phyloP scores from a whole-genome alignment of 1,140 invertebrate genomes.

The Euura saliciscinereae region DNA sequence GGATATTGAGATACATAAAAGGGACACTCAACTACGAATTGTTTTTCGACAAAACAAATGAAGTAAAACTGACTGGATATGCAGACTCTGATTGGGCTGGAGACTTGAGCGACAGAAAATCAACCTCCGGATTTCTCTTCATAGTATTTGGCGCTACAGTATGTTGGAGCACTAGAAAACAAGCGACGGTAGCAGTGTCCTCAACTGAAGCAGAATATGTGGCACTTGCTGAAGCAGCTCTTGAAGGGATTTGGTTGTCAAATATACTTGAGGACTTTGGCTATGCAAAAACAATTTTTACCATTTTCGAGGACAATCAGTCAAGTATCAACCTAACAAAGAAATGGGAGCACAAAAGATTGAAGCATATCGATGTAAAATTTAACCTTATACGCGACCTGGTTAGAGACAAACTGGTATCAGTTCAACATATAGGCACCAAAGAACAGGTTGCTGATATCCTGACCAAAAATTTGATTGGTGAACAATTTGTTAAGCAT shows the following conservation, averaged over 20 bases:
- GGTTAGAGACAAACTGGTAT: too few species aligned
- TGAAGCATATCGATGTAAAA: constrained; percentile 32
- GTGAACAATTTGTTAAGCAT: too few species aligned
- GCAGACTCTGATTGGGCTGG: constrained; percentile 35
- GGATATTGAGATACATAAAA: constrained; percentile 31
- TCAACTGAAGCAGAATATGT: constrained; percentile 41
- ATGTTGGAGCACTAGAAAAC: constrained; percentile 35
- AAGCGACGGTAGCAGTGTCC: constrained; percentile 33
- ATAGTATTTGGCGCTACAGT: constrained; percentile 27
- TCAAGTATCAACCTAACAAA: constrained; percentile 21
- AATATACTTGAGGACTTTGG: constrained; percentile 28
- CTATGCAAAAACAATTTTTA: background rate
- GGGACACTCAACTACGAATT: constrained; percentile 15
- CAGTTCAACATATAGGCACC: too few species aligned
- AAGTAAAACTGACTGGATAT: constrained; percentile 22
- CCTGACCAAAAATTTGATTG: too few species aligned
- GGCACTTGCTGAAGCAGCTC: constrained; percentile 23
- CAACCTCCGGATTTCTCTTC: constrained; percentile 34
- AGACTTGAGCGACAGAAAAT: constrained; percentile 25
- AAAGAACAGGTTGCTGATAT: too few species aligned
- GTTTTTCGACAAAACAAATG: constrained; percentile 9
- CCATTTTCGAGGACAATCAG: constrained; percentile 29
- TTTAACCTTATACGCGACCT: too few species aligned
- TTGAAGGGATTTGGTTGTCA: constrained; percentile 36
- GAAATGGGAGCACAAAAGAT: constrained; percentile 23